phyloP scores from a whole-genome alignment of 2,888 invertebrate genomes.

The Miltochrista miniata region DNA sequence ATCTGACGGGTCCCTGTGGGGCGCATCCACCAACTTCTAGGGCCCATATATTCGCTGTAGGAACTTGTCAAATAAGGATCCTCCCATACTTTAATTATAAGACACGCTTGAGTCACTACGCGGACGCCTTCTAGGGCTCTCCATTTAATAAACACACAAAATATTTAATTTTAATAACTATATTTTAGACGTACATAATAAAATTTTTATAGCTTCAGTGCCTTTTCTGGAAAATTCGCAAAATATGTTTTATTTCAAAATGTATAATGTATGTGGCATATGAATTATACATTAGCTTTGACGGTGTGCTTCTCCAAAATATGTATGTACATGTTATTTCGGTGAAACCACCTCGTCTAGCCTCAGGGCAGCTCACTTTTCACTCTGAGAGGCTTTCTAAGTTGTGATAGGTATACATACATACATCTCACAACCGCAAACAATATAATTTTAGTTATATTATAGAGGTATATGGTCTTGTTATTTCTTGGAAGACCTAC shows the following conservation, averaged over 20 bases:
- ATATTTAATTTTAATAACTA: no score
- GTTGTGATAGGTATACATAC: conserved; percentile 14
- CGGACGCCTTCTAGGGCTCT: no score
- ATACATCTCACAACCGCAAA: conserved; percentile 10
- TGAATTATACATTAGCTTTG: not conserved
- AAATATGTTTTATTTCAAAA: not conserved
- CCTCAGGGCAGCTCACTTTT: conserved; percentile 24
- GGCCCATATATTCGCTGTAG: no score
- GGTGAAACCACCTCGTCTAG: conserved; percentile 14
- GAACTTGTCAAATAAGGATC: no score
- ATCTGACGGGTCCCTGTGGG: no score
- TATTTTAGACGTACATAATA: no score
- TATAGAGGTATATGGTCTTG: conserved; percentile 1
- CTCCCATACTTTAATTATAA: no score
- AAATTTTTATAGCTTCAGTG: no score
- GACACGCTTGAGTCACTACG: no score
- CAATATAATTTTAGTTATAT: conserved; percentile 10
- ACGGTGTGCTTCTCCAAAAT: not conserved
- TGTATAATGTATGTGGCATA: not conserved
- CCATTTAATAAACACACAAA: no score
- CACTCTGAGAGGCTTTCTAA: conserved; percentile 13
- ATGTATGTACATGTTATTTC: conserved; percentile 22
- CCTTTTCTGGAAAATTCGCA: not conserved
- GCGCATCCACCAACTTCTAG: no score
- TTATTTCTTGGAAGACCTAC: conserved; percentile 9